Evolutionary conservation across 2,797 vertebrate species (phyloP).

Genomic region (Aldrovandia affinis): DNA sequence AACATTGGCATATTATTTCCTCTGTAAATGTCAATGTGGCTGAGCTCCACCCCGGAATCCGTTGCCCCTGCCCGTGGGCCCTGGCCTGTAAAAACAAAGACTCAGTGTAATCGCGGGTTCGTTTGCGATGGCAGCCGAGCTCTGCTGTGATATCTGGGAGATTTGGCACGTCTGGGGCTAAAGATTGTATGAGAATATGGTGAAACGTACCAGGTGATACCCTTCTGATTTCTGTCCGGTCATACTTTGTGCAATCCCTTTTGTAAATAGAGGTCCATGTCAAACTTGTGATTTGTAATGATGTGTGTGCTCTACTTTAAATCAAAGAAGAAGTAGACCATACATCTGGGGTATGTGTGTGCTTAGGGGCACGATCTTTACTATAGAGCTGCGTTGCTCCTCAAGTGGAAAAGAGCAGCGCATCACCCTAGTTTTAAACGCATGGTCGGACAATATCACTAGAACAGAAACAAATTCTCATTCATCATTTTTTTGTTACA

Average conservation of each 20-base stretch:
- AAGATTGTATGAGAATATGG: background rate
- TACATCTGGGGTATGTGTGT: background rate
- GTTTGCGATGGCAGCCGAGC: background rate
- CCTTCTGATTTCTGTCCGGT: background rate
- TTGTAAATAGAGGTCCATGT: background rate
- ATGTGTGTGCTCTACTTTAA: background rate
- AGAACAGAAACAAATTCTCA: background rate
- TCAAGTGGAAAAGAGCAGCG: background rate
- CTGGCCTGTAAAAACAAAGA: background rate
- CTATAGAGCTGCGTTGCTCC: background rate
- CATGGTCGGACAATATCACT: background rate
- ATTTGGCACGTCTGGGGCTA: background rate
- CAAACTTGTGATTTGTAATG: background rate
- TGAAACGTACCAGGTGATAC: background rate
- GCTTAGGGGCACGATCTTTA: background rate
- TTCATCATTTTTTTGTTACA: background rate
- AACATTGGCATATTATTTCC: background rate
- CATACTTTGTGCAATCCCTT: background rate
- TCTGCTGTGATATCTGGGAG: no score
- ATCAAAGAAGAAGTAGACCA: background rate
- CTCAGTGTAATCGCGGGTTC: background rate
- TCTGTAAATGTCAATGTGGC: slow-evolving; percentile 1
- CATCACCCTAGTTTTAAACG: background rate
- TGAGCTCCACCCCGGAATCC: background rate
- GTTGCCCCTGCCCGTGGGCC: background rate